A percentile compares a stretch with the other conserved stretches of the same genome.
These are phyloP conservation scores for Vesta saturnalis DNA, from an alignment of 2,888 invertebrate genomes.

Conservation along the genomic window DNA sequence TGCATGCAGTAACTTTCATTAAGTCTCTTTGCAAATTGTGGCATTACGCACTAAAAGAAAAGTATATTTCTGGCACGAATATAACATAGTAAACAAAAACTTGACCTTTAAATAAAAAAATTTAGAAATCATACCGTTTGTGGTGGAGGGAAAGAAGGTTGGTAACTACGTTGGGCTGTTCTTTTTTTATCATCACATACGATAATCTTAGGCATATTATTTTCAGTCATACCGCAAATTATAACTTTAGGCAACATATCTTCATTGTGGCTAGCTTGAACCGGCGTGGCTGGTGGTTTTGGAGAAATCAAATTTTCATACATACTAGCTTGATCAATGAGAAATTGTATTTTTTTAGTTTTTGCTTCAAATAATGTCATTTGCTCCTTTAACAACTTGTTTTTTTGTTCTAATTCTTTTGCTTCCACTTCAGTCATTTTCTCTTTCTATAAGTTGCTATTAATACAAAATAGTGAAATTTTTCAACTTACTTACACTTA, in stretches of 20 bases:
- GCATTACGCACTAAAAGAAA: constrained; percentile 48
- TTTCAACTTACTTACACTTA: constrained; percentile 51
- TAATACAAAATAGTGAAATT: background rate
- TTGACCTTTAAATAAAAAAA: no score
- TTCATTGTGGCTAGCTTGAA: constrained; percentile 46
- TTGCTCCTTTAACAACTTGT: constrained; percentile 68
- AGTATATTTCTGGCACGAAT: no score
- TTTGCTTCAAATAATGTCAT: constrained; percentile 71
- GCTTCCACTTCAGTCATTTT: constrained; percentile 68
- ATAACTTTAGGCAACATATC: constrained; percentile 65
- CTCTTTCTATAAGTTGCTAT: constrained; percentile 63
- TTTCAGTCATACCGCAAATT: constrained; percentile 65
- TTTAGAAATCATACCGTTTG: background rate
- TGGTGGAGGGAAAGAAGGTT: background rate
- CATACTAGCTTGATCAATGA: constrained; percentile 62
- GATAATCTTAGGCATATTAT: constrained; percentile 66
- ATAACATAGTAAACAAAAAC: no score
- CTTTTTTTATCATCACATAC: constrained; percentile 63
- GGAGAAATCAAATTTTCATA: constrained; percentile 56
- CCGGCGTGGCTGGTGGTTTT: constrained; percentile 27
- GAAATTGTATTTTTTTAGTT: constrained; percentile 67
- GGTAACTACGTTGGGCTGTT: constrained; percentile 33
- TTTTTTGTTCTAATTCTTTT: constrained; percentile 66
- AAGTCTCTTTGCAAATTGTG: constrained; percentile 66
- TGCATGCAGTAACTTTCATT: constrained; percentile 74